A percentile compares a stretch with the other conserved stretches of the same genome.
These are phyloP conservation scores for Embiotoca jacksoni DNA, from an alignment of 2,113 vertebrate genomes.

Conservation along the genomic window DNA sequence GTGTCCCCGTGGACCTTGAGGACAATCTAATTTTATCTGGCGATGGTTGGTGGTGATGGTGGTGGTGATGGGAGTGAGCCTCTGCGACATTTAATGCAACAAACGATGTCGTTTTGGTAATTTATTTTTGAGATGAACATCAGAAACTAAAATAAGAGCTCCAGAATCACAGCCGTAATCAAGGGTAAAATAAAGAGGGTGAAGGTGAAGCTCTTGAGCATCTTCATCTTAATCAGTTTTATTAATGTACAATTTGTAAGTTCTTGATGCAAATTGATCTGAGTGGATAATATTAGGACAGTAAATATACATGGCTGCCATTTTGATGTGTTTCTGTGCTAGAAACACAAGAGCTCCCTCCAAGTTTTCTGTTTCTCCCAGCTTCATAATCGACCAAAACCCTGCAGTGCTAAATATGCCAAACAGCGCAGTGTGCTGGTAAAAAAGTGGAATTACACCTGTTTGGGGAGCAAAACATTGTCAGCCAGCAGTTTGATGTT, in stretches of 20 bases:
- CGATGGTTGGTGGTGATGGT: slow-evolving; percentile 45
- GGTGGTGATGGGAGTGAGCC: slow-evolving; percentile 42
- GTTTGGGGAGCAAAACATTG: no score
- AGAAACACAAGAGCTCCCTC: slow-evolving; percentile 50
- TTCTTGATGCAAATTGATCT: neutral
- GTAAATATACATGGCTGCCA: slow-evolving; percentile 62
- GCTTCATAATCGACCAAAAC: slow-evolving; percentile 36
- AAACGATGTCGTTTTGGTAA: neutral
- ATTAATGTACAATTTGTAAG: neutral
- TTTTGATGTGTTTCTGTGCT: slow-evolving; percentile 64
- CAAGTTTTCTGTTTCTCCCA: slow-evolving; percentile 52
- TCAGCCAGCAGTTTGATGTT: neutral
- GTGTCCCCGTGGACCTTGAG: slow-evolving; percentile 67
- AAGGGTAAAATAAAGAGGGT: neutral
- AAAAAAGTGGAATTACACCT: slow-evolving; percentile 5
- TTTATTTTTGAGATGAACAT: neutral
- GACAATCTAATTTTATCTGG: slow-evolving; percentile 71
- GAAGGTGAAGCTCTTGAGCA: neutral
- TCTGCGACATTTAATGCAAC: slow-evolving; percentile 42
- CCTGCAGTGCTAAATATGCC: slow-evolving; percentile 28
- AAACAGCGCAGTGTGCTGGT: slow-evolving; percentile 64
- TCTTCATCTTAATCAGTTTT: neutral
- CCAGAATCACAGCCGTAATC: neutral
- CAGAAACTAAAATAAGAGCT: neutral
- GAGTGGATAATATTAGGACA: neutral